phyloP scores from a whole-genome alignment of 2,113 vertebrate genomes.

The Actenoides lindsayi region DNA sequence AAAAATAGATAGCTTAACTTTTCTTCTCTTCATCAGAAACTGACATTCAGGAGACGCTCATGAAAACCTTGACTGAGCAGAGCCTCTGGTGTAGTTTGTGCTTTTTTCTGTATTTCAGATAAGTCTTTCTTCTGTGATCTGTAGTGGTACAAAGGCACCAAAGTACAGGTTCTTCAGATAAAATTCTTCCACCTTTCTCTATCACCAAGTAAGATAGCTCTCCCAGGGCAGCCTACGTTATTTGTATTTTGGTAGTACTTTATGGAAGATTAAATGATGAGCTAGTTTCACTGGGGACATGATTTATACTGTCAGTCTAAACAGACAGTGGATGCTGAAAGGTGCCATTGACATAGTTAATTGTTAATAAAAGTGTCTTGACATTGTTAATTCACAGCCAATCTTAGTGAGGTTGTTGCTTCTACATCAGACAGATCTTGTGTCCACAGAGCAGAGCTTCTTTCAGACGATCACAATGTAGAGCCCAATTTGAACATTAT shows the following conservation, averaged over 20 bases:
- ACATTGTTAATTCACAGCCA: not conserved
- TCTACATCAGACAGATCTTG: not conserved
- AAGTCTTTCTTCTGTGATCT: not conserved
- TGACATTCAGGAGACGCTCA: not conserved
- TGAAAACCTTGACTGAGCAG: not conserved
- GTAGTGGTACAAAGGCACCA: not conserved
- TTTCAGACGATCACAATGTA: not conserved
- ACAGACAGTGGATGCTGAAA: not conserved
- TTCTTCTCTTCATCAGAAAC: not conserved
- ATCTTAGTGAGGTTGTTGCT: not conserved
- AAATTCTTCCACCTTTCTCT: not conserved
- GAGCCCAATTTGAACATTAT: not conserved
- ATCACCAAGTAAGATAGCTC: not conserved
- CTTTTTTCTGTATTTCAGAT: not conserved
- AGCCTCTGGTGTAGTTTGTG: not conserved
- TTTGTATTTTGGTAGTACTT: not conserved
- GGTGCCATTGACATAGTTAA: too few species aligned
- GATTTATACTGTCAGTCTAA: not conserved
- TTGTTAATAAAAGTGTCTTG: too few species aligned
- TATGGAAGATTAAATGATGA: not conserved
- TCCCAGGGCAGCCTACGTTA: not conserved
- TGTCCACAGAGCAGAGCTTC: not conserved
- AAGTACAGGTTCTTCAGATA: not conserved
- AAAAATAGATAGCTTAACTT: not conserved
- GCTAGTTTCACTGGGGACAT: not conserved